Evolutionary conservation across 2,113 vertebrate genomes (phyloP).

Genomic region (Sula dactylatra): DNA sequence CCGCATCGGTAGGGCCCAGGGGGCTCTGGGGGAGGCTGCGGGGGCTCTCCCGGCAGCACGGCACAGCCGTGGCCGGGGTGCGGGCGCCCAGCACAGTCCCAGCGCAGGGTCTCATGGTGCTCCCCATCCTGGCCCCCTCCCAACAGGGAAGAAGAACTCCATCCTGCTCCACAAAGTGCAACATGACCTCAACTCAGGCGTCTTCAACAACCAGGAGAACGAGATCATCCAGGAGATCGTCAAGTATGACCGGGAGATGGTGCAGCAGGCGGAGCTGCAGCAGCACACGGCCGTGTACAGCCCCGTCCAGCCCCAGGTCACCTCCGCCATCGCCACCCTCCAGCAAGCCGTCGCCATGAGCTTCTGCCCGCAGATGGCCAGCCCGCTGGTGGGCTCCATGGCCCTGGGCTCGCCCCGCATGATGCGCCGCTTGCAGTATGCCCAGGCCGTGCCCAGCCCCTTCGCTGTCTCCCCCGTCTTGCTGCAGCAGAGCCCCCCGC

Average conservation of each 20-base stretch:
- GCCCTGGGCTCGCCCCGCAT: conserved; percentile 86
- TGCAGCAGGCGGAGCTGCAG: conserved; percentile 87
- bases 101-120: fast-evolving
- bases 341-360: conserved; percentile 97
- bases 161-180: conserved; percentile 97
- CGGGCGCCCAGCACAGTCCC: fast-evolving
- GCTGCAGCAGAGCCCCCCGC: conserved; percentile 76
- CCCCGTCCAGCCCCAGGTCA: conserved; percentile 73
- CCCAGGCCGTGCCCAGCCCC: conserved; percentile 79
- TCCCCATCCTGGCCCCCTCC: neutral
- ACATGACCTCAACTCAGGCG: conserved; percentile 92
- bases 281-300: conserved; percentile 81
- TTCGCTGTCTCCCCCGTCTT: conserved; percentile 80
- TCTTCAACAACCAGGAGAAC: conserved; percentile 98
- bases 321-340: conserved; percentile 90
- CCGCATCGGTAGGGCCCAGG: conserved; percentile 83
- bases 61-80: fast-evolving
- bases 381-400: conserved; percentile 79
- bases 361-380: conserved; percentile 90
- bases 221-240: conserved; percentile 99
- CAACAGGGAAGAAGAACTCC: conserved; percentile 94
- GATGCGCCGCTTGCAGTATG: conserved; percentile 85
- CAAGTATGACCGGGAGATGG: conserved; percentile 98
- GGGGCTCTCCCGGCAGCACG: neutral
- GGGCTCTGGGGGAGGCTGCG: too few relatives aligned